Base-by-base conservation (phyloP, 2,113 vertebrate species). In the Shinisaurus crocodilurus region DNA sequence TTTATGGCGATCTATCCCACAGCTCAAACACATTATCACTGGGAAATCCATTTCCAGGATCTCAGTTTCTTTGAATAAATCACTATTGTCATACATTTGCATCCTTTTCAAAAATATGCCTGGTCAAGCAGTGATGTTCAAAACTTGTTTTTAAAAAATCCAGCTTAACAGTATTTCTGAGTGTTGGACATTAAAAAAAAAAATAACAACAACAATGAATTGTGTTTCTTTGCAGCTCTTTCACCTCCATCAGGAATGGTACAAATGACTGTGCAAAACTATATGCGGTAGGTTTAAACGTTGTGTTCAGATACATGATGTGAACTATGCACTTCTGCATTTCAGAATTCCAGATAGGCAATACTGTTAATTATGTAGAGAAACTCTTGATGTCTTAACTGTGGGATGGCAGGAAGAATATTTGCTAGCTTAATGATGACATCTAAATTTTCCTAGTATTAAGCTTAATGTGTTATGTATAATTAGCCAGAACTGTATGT, bases 251-350 rank as follows among this genome's bases (percentile, higher is more conserved):
- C 93, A 96, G 96, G 95, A 89, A 95, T 95, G 84, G 87, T 95
- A 90, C 95, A 96, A 77, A 94, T 95, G 94, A 97, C 96, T 0
- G 94, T 97, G 60, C 96, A 97, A 92, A 96, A 95, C 60, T 97
- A 97, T 93, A 92, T 97, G 92, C 96, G 97, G 98, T 98, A 97
- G 94, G 98, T 94, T 82, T 50, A 45, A 9, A 18, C 1, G 8
- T 43, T 70, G 7, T 63, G 50, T 69, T 60, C 3, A 54, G 10
- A 23, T 34, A 27, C 27, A 27, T 43, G 5, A 32, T 81, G 32
- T 15, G 34, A 72, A 3, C 32, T 37, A 50, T 85, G 75, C 34
- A 16, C 15, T n/a, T 18, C 1, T 43, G 16, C 29, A 6, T 85
- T 48, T 85, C 13, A 29, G 6, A 85, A 60, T 32, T 32, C n/a